These are phyloP conservation scores for Eristalinus aeneus DNA, from an alignment of 2,888 invertebrate genomes.

Conservation along the genomic window DNA sequence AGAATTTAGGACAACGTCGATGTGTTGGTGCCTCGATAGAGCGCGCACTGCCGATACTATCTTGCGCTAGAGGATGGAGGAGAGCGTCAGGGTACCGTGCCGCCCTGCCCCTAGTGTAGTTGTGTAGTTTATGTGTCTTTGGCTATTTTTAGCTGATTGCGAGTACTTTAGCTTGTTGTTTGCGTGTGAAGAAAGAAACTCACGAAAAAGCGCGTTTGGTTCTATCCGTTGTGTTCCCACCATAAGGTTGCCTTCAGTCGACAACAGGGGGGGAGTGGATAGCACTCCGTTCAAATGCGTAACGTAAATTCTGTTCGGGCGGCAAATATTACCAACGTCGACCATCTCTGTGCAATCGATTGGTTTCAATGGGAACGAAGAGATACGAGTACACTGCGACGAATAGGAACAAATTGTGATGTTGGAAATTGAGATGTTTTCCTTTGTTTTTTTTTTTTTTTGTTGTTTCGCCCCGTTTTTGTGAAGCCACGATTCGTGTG, in stretches of 20 bases:
- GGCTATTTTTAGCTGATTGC: slow-evolving; percentile 70
- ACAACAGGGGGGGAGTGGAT: neutral
- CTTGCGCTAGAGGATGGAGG: slow-evolving; percentile 19
- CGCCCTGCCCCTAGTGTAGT: neutral
- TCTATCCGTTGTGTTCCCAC: slow-evolving; percentile 3
- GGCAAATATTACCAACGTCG: slow-evolving; percentile 4
- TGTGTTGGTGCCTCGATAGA: slow-evolving; percentile 54
- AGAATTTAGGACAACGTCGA: slow-evolving; percentile 63
- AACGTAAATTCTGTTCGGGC: slow-evolving; percentile 43
- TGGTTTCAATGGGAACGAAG: neutral
- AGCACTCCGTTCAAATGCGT: slow-evolving; percentile 42
- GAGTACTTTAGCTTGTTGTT: slow-evolving; percentile 60
- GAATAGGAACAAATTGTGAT: too few relatives aligned
- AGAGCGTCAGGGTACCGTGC: too few relatives aligned
- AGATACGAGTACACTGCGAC: neutral
- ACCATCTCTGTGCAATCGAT: slow-evolving; percentile 3
- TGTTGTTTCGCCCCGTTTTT: neutral
- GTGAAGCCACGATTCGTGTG: slow-evolving; percentile 9
- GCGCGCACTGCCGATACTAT: slow-evolving; percentile 16
- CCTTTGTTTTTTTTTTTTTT: too few relatives aligned
- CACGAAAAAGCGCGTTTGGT: slow-evolving; percentile 41
- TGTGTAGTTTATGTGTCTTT: slow-evolving; percentile 50
- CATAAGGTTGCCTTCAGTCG: neutral
- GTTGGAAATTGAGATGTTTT: slow-evolving; percentile 4
- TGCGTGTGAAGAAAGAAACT: slow-evolving; percentile 28